Evolutionary conservation across 2,888 invertebrate genomes (phyloP).

Genomic region (Salpingus planirostris): DNA sequence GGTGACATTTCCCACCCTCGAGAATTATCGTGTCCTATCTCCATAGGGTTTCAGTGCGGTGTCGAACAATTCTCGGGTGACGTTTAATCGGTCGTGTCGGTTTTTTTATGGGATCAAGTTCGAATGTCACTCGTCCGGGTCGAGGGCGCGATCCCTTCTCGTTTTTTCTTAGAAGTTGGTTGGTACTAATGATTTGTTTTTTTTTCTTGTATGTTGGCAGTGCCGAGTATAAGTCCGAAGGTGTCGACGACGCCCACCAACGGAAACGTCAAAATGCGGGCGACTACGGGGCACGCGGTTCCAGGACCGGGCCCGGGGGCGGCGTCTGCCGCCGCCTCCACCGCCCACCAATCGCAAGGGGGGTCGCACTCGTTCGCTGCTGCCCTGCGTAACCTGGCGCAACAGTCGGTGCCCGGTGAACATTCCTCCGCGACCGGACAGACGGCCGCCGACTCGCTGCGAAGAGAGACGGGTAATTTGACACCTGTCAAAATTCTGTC

Average conservation of each 20-base stretch:
- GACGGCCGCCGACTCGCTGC: constrained; percentile 24
- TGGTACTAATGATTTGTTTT: too few relatives aligned
- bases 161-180: too few relatives aligned
- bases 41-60: too few relatives aligned
- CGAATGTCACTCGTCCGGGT: too few relatives aligned
- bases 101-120: too few relatives aligned
- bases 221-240: constrained; percentile 29
- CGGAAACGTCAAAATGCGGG: constrained; percentile 32
- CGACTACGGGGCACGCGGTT: constrained; percentile 32
- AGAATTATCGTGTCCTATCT: too few relatives aligned
- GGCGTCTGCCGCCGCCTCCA: constrained; percentile 18
- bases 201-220: constrained; percentile 22
- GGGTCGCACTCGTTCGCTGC: constrained; percentile 75
- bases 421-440: constrained; percentile 24
- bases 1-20: too few relatives aligned
- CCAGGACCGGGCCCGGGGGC: constrained; percentile 43
- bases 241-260: constrained; percentile 19
- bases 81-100: too few relatives aligned
- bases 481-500: constrained; percentile 1
- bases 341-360: constrained; percentile 26
- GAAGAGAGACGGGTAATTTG: constrained; percentile 33
- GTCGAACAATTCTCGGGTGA: too few relatives aligned
- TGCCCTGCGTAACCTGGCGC: constrained; percentile 81
- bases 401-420: constrained; percentile 73
- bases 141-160: too few relatives aligned